phyloP scores from a whole-genome alignment of 2,797 vertebrate genomes.

The Scomberomorus guttatus region DNA sequence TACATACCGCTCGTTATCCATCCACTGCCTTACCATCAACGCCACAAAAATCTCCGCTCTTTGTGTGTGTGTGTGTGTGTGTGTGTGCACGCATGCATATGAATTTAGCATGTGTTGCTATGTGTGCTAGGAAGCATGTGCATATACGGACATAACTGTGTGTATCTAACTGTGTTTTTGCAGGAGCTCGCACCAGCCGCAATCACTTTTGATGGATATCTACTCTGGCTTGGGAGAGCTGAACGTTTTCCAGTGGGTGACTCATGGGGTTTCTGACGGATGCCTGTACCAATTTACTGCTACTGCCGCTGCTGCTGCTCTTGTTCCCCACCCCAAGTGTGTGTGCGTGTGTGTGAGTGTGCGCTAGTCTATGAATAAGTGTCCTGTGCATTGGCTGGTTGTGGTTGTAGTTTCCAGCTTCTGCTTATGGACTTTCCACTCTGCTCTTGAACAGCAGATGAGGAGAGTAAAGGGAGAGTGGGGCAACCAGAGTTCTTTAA shows the following conservation, averaged over 20 bases:
- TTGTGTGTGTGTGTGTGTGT: constrained; percentile 13
- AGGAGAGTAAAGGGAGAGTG: constrained; percentile 53
- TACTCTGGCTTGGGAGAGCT: constrained; percentile 79
- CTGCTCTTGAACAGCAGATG: constrained; percentile 63
- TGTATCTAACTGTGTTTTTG: constrained; percentile 73
- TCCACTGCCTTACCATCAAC: constrained; percentile 45
- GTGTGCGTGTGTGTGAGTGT: constrained; percentile 40
- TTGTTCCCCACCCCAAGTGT: constrained; percentile 67
- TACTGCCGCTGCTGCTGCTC: constrained; percentile 77
- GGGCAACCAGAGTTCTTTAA: constrained; percentile 49
- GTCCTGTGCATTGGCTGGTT: constrained; percentile 77
- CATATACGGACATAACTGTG: constrained; percentile 56
- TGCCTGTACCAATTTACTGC: constrained; percentile 83
- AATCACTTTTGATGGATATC: constrained; percentile 84
- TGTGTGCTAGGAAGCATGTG: constrained; percentile 32
- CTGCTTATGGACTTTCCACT: constrained; percentile 82
- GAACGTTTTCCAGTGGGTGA: constrained; percentile 82
- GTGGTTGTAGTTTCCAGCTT: constrained; percentile 81
- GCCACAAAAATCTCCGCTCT: constrained; percentile 53
- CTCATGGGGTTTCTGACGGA: constrained; percentile 82
- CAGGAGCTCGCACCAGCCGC: constrained; percentile 68
- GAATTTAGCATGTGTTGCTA: constrained; percentile 44
- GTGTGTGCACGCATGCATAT: constrained; percentile 27
- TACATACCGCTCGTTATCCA: constrained; percentile 52
- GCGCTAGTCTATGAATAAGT: constrained; percentile 75